Evolutionary conservation across 2,113 vertebrate genomes (phyloP).

Genomic region (Zootoca vivipara): DNA sequence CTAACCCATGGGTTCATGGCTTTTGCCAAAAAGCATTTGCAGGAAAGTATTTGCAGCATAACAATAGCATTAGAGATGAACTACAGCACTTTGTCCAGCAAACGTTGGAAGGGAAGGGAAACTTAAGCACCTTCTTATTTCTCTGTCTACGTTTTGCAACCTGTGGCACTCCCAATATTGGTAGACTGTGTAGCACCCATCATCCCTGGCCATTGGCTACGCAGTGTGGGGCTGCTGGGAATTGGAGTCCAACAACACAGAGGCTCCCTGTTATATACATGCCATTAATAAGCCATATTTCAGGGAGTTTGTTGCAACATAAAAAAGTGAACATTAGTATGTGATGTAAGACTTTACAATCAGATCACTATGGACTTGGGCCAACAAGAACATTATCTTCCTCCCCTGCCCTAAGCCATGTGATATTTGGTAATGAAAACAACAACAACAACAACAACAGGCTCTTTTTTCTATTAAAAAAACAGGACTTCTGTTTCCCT

Average conservation of each 20-base stretch:
- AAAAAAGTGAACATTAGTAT: neutral
- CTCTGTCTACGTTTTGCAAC: neutral
- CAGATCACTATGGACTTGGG: neutral
- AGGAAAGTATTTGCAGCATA: neutral
- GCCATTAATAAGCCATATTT: neutral
- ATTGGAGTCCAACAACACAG: no score
- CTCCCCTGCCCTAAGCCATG: neutral
- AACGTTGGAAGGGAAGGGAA: neutral
- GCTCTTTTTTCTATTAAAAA: no score
- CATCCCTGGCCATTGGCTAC: no score
- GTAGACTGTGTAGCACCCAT: no score
- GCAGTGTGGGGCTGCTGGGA: no score
- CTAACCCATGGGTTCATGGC: no score
- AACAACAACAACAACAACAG: no score
- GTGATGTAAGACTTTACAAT: neutral
- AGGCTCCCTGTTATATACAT: no score
- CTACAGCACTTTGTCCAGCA: neutral
- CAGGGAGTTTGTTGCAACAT: neutral
- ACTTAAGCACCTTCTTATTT: neutral
- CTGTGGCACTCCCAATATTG: no score
- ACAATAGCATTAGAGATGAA: neutral
- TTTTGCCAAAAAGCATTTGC: no score
- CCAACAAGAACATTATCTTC: no score
- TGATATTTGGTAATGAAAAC: neutral
- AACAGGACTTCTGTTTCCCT: no score